phyloP scores from a whole-genome alignment of 2,113 vertebrate species.

The Centropus unirufus region DNA sequence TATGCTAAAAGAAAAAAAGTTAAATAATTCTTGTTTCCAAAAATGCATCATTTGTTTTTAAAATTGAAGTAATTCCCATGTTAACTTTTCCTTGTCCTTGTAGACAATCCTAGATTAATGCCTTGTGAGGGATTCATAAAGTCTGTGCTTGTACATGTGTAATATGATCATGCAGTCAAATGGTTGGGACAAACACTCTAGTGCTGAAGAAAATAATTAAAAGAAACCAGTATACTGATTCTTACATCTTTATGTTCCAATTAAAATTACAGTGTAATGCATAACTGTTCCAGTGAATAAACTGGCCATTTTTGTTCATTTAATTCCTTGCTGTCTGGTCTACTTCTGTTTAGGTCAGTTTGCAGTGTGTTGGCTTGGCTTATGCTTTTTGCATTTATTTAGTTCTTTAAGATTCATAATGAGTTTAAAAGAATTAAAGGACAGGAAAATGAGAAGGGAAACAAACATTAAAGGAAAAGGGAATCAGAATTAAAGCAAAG shows the following conservation, averaged over 20 bases:
- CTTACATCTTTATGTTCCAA: conserved; percentile 76
- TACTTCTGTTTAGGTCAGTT: not conserved
- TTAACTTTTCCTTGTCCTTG: conserved; percentile 65
- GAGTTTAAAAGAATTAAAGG: not conserved
- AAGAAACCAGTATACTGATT: conserved; percentile 69
- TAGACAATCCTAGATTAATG: conserved; percentile 72
- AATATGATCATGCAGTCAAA: conserved; percentile 68
- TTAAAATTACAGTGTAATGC: conserved; percentile 79
- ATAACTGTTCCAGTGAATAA: conserved; percentile 82
- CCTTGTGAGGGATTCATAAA: conserved; percentile 68
- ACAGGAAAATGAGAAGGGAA: not conserved
- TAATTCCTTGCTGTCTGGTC: conserved; percentile 61
- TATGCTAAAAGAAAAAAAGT: conserved; percentile 65
- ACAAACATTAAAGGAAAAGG: not conserved
- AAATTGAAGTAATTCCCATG: conserved; percentile 60
- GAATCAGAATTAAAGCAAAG: not conserved
- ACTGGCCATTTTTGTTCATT: conserved; percentile 80
- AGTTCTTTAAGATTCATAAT: not conserved
- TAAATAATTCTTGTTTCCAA: conserved; percentile 64
- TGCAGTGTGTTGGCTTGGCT: not conserved
- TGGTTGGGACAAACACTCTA: conserved; percentile 72
- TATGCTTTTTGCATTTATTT: not conserved
- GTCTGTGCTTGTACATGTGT: conserved; percentile 70
- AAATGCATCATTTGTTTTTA: conserved; percentile 68
- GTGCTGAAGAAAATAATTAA: conserved; percentile 73